Conservation (phyloP, 2,888 invertebrate genomes). For the Campaea margaritaria region DNA sequence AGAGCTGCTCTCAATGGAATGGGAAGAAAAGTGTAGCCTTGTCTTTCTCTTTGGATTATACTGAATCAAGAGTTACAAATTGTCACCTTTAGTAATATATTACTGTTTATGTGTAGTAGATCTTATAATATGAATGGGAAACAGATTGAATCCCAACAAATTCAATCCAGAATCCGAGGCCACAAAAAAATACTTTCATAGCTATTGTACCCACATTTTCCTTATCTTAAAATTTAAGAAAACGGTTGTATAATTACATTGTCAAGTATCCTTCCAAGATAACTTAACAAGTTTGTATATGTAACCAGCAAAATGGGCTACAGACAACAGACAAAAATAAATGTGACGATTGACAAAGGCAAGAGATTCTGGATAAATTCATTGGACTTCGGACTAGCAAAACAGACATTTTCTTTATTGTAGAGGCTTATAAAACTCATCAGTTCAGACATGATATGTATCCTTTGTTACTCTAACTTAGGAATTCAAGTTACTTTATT, state of each 20-base stretch:
- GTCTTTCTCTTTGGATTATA: neutral
- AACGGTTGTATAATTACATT: too few relatives aligned
- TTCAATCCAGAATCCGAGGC: neutral
- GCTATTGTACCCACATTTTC: too few relatives aligned
- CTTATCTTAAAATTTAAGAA: too few relatives aligned
- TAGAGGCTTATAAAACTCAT: conserved; percentile 3
- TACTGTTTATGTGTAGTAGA: too few relatives aligned
- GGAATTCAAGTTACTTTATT: neutral
- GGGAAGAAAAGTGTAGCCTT: neutral
- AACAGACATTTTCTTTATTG: neutral
- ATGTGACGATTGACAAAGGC: neutral
- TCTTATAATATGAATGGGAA: neutral
- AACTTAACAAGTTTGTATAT: too few relatives aligned
- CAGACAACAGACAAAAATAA: too few relatives aligned
- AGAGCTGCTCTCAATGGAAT: neutral
- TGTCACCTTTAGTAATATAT: neutral
- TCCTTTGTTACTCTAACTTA: neutral
- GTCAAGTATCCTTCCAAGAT: too few relatives aligned
- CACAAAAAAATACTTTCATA: neutral
- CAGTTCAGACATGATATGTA: conserved; percentile 6
- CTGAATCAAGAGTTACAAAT: neutral
- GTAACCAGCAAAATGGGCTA: too few relatives aligned
- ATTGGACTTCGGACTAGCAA: neutral
- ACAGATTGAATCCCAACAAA: conserved; percentile 1
- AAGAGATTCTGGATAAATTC: conserved; percentile 10